Percentiles rank a stretch among this genome's conserved stretches.
phyloP scores from a whole-genome alignment of 2,113 vertebrate genomes.

The Ptychochromis oligacanthus region DNA sequence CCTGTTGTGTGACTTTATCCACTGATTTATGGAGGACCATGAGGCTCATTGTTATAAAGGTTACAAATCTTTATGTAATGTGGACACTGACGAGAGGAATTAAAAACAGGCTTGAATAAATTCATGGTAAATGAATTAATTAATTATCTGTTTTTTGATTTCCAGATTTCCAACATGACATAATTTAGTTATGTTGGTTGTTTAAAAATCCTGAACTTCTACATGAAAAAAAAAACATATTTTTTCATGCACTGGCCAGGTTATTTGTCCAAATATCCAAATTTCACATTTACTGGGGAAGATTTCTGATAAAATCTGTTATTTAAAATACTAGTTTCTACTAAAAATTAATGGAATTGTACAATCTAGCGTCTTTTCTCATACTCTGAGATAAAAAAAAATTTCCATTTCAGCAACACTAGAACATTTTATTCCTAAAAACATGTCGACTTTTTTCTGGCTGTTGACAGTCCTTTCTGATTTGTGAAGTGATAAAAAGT shows the following conservation, averaged over 20 bases:
- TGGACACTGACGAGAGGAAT: neutral
- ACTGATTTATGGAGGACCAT: slow-evolving; percentile 28
- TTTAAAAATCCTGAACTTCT: neutral
- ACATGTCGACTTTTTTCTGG: neutral
- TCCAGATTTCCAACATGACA: neutral
- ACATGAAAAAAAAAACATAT: too few species aligned
- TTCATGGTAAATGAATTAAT: neutral
- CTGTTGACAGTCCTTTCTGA: neutral
- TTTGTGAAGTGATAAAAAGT: neutral
- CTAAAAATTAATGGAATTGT: neutral
- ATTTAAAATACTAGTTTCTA: neutral
- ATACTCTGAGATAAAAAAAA: neutral
- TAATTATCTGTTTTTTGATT: neutral
- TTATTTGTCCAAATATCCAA: too few species aligned
- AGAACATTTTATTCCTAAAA: neutral
- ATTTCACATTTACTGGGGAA: neutral
- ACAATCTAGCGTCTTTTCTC: neutral
- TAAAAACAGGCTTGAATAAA: neutral
- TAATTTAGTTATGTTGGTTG: neutral
- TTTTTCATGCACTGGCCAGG: neutral
- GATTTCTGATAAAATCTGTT: neutral
- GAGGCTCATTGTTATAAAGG: neutral
- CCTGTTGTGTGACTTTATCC: slow-evolving; percentile 24
- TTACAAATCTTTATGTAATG: neutral
- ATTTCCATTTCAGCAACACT: neutral